Percentiles rank a stretch among this genome's conserved stretches.
These are phyloP conservation scores for Leucosticte australis DNA, from an alignment of 2,113 vertebrate genomes.

Conservation along the genomic window DNA sequence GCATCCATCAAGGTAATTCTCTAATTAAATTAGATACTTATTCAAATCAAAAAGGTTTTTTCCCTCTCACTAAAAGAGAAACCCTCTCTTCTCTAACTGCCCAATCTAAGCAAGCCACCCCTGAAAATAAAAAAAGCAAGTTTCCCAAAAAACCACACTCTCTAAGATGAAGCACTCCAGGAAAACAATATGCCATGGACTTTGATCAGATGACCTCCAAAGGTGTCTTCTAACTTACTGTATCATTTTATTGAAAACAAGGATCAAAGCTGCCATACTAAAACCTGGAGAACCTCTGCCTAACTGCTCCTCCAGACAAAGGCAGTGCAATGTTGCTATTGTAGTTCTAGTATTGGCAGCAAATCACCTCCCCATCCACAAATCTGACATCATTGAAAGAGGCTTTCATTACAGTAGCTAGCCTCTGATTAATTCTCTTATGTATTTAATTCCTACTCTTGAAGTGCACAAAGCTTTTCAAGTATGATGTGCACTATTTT, in stretches of 20 bases:
- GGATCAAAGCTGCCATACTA: not conserved
- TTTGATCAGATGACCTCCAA: not conserved
- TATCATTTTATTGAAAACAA: not conserved
- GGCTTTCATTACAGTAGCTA: not conserved
- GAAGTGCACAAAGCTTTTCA: not conserved
- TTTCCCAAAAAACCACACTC: accelerated
- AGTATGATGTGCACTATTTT: not conserved
- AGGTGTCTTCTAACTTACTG: not conserved
- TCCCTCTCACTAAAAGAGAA: not conserved
- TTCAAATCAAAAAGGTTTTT: not conserved
- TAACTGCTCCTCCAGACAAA: not conserved
- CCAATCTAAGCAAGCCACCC: not conserved
- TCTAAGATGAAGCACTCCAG: not conserved
- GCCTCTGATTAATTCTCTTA: not conserved
- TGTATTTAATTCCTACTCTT: not conserved
- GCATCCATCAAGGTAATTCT: not conserved
- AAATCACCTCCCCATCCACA: not conserved
- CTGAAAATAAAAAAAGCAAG: not conserved
- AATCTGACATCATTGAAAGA: not conserved
- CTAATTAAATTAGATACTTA: not conserved
- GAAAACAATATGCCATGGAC: not conserved
- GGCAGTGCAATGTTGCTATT: not conserved
- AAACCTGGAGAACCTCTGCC: not conserved
- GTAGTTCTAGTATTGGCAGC: not conserved
- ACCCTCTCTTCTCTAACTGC: not conserved